phyloP scores from a whole-genome alignment of 1,140 invertebrate species.

The Ylistrum balloti region DNA sequence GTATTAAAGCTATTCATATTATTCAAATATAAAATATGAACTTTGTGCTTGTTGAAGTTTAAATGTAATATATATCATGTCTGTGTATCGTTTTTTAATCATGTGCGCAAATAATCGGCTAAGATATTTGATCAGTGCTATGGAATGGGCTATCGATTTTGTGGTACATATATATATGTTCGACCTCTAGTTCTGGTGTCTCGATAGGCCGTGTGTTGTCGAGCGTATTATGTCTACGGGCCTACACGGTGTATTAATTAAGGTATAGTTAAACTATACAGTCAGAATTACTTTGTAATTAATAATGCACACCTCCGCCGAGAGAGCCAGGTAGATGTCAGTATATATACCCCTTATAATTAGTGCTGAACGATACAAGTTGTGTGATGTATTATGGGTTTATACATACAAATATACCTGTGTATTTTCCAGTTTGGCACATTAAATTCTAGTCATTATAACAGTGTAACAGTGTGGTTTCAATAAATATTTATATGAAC shows the following conservation, averaged over 20 bases:
- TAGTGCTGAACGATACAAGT: neutral
- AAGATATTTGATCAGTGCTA: conserved; percentile 7
- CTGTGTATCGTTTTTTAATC: neutral
- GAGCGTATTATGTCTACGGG: neutral
- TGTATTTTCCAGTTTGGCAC: conserved; percentile 3
- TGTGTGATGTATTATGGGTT: neutral
- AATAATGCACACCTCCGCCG: neutral
- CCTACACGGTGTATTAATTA: conserved; percentile 11
- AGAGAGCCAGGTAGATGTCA: neutral
- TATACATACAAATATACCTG: neutral
- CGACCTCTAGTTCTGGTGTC: neutral
- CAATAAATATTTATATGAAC: too few species aligned
- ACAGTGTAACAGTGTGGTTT: neutral
- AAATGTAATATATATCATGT: conserved; percentile 4
- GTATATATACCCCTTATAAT: neutral
- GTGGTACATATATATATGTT: neutral
- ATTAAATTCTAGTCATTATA: conserved; percentile 22
- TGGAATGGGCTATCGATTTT: neutral
- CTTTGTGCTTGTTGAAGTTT: neutral
- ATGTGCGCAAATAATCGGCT: conserved; percentile 33
- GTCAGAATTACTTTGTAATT: conserved; percentile 13
- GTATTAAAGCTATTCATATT: neutral
- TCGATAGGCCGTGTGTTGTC: neutral
- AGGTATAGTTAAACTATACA: neutral
- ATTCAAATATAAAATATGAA: neutral